Percentiles rank a stretch among this genome's conserved stretches.
These are phyloP conservation scores for Globodera ellingtonae DNA, from an alignment of 1,140 invertebrate species.

Conservation along the genomic window DNA sequence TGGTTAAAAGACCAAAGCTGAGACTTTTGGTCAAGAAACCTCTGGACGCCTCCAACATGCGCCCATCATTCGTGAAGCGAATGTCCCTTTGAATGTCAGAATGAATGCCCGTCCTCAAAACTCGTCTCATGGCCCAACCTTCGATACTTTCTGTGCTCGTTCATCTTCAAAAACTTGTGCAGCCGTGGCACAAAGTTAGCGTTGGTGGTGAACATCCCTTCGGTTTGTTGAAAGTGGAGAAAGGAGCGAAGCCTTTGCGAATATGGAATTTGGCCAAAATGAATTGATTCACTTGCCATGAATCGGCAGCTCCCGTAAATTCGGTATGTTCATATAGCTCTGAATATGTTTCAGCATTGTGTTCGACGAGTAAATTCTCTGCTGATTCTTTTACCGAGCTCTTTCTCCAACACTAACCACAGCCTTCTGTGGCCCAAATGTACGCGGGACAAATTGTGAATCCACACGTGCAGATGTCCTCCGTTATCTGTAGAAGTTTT, in stretches of 20 bases:
- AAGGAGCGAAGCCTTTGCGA: constrained; percentile 81
- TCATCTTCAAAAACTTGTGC: constrained; percentile 55
- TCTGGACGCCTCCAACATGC: background rate
- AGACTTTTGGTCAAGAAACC: background rate
- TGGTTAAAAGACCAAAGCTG: constrained; percentile 3
- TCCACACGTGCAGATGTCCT: constrained; percentile 62
- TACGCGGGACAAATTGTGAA: constrained; percentile 56
- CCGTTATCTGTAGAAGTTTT: constrained; percentile 53
- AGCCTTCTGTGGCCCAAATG: constrained; percentile 52
- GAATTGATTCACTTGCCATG: constrained; percentile 79
- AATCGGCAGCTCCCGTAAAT: constrained; percentile 76
- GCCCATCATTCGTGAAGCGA: background rate
- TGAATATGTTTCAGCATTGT: background rate
- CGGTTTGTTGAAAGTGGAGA: constrained; percentile 76
- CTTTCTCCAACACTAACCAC: constrained; percentile 58
- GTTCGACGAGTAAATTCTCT: no score
- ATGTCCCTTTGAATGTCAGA: background rate
- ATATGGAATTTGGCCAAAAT: constrained; percentile 69
- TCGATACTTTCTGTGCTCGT: constrained; percentile 58
- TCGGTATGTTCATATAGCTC: constrained; percentile 58
- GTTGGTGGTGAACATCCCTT: constrained; percentile 73
- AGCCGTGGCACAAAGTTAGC: constrained; percentile 59
- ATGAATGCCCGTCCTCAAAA: no score
- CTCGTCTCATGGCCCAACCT: constrained; percentile 30
- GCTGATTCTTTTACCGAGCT: constrained; percentile 47